Conservation (phyloP, 2,113 vertebrate genomes). For the Sorex araneus region DNA sequence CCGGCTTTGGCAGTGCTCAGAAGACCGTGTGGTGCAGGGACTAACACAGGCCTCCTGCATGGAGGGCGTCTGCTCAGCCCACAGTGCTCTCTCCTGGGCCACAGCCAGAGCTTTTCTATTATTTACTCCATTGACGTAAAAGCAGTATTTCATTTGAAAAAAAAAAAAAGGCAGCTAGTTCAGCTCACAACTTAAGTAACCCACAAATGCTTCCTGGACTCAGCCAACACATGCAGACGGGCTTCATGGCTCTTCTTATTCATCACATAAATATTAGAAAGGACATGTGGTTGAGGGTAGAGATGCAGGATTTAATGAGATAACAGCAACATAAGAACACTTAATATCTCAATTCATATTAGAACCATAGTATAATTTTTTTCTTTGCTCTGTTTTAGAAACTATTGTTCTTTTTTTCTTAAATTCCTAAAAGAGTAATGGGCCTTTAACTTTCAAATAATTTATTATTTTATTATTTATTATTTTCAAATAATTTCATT, state of each 20-base stretch:
- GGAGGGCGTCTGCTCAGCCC: no score
- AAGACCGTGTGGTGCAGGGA: no score
- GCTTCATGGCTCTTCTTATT: slow-evolving; percentile 5
- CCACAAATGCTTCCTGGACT: slow-evolving; percentile 11
- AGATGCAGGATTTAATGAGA: slow-evolving; percentile 11
- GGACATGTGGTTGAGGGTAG: neutral
- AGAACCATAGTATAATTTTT: neutral
- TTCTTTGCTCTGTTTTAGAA: neutral
- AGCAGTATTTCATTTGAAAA: no score
- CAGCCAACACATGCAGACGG: neutral
- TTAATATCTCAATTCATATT: neutral
- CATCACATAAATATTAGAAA: neutral
- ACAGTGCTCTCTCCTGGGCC: no score
- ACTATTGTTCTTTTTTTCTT: slow-evolving; percentile 9
- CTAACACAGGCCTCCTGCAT: no score
- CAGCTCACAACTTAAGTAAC: slow-evolving; percentile 28
- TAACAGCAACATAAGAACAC: neutral
- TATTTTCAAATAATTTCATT: neutral
- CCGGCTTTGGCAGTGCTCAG: no score
- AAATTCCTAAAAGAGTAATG: neutral
- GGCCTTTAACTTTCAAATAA: no score
- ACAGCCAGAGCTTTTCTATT: no score
- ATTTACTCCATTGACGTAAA: no score
- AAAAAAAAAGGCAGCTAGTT: slow-evolving; percentile 47
- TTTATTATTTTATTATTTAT: no score